Evolutionary conservation across 2,888 invertebrate species (phyloP).

Genomic region (Folsomia manolachei): DNA sequence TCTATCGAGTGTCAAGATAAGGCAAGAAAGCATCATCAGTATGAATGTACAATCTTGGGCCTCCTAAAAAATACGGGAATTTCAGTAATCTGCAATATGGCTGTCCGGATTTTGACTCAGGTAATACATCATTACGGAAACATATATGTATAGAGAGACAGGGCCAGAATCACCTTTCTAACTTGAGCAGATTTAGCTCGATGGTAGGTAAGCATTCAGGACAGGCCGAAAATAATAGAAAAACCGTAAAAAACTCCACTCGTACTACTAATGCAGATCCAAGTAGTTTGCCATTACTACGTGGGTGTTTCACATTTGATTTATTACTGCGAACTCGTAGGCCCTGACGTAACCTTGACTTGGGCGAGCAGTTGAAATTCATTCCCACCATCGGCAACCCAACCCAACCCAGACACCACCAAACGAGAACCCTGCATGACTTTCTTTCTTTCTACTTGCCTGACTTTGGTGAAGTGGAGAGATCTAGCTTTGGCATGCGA

Average conservation of each 20-base stretch:
- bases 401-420: not conserved
- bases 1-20: slow-evolving; percentile 47
- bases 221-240: not conserved
- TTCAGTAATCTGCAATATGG: slow-evolving; percentile 52
- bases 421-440: not conserved
- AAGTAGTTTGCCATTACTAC: not conserved
- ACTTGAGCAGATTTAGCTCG: too few relatives aligned
- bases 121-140: slow-evolving; percentile 17
- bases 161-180: too few relatives aligned
- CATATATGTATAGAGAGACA: too few relatives aligned
- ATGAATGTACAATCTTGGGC: slow-evolving; percentile 51
- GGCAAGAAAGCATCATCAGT: slow-evolving; percentile 50
- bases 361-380: not conserved
- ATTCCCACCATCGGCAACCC: too few relatives aligned
- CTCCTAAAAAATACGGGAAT: slow-evolving; percentile 50
- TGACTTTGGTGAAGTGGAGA: too few relatives aligned
- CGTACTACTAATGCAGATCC: too few relatives aligned
- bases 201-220: too few relatives aligned
- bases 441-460: too few relatives aligned
- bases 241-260: not conserved
- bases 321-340: not conserved
- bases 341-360: not conserved
- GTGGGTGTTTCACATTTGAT: not conserved
- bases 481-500: not conserved
- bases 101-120: slow-evolving; percentile 50